These are phyloP conservation scores for Aplochiton taeniatus DNA, from an alignment of 2,797 vertebrate genomes.

Conservation along the genomic window DNA sequence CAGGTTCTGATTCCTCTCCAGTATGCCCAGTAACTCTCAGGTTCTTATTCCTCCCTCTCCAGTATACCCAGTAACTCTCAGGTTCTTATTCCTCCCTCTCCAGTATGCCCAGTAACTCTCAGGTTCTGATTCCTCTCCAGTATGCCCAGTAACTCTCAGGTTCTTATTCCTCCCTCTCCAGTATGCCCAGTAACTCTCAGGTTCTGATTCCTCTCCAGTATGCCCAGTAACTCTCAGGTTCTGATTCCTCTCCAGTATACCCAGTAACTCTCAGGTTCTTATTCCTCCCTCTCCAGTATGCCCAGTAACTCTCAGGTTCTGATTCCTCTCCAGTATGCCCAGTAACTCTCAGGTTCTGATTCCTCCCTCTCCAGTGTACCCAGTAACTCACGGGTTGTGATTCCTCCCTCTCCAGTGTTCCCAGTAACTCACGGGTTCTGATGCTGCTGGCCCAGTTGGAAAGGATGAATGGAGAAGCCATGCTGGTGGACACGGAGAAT, in stretches of 20 bases:
- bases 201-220: slow-evolving; percentile 78
- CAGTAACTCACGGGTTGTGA: slow-evolving; percentile 85
- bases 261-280: slow-evolving; percentile 85
- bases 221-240: slow-evolving; percentile 87
- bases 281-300: slow-evolving; percentile 81
- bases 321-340: slow-evolving; percentile 79
- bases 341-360: slow-evolving; percentile 85
- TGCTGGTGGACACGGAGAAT: slow-evolving; percentile 76
- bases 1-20: slow-evolving; percentile 80
- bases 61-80: slow-evolving; percentile 87
- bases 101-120: slow-evolving; percentile 86
- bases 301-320: slow-evolving; percentile 85
- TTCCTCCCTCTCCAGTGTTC: slow-evolving; percentile 67
- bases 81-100: slow-evolving; percentile 76
- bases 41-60: slow-evolving; percentile 75
- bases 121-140: slow-evolving; percentile 81
- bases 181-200: slow-evolving; percentile 86
- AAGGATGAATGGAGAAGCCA: slow-evolving; percentile 82
- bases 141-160: slow-evolving; percentile 85
- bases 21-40: slow-evolving; percentile 86
- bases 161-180: slow-evolving; percentile 78
- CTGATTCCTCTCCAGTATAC: slow-evolving; percentile 78
- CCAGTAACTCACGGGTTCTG: slow-evolving; percentile 85
- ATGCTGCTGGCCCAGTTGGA: slow-evolving; percentile 91
- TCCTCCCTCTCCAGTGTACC: slow-evolving; percentile 80